phyloP scores from a whole-genome alignment of 2,888 invertebrate species.

The Oscheius sp. region DNA sequence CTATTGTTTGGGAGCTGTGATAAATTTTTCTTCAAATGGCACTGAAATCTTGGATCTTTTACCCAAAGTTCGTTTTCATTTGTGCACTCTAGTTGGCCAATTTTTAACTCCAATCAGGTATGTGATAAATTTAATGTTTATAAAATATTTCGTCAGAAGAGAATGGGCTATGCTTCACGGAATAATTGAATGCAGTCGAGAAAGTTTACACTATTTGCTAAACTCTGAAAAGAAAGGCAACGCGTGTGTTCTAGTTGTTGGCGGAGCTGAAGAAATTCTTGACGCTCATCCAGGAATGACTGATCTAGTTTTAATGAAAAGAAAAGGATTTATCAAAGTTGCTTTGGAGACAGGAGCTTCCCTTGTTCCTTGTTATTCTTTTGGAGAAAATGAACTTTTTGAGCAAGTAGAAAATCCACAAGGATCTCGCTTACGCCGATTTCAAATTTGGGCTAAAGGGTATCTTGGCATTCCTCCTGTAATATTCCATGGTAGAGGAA shows the following conservation, averaged over 20 bases:
- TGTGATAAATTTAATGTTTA: background rate
- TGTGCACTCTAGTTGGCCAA: constrained; percentile 54
- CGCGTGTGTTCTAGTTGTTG: constrained; percentile 53
- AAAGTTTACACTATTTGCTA: constrained; percentile 48
- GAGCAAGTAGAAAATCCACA: constrained; percentile 38
- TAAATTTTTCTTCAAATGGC: constrained; percentile 81
- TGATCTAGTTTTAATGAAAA: constrained; percentile 45
- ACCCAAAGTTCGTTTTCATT: constrained; percentile 51
- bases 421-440: constrained; percentile 35
- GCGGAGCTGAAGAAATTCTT: constrained; percentile 59
- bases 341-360: constrained; percentile 67
- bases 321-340: constrained; percentile 55
- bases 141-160: constrained; percentile 34
- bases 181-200: constrained; percentile 48
- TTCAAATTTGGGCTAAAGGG: constrained; percentile 48
- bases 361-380: constrained; percentile 72
- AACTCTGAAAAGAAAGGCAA: constrained; percentile 37
- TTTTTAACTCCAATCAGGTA: constrained; percentile 42
- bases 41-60: constrained; percentile 72
- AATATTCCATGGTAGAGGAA: constrained; percentile 77
- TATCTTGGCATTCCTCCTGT: constrained; percentile 70
- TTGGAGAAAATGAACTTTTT: constrained; percentile 72
- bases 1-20: constrained; percentile 82
- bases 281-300: constrained; percentile 56
- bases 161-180: constrained; percentile 71